phyloP scores from a whole-genome alignment of 1,140 invertebrate species.

The Aphelinus atriplicis region DNA sequence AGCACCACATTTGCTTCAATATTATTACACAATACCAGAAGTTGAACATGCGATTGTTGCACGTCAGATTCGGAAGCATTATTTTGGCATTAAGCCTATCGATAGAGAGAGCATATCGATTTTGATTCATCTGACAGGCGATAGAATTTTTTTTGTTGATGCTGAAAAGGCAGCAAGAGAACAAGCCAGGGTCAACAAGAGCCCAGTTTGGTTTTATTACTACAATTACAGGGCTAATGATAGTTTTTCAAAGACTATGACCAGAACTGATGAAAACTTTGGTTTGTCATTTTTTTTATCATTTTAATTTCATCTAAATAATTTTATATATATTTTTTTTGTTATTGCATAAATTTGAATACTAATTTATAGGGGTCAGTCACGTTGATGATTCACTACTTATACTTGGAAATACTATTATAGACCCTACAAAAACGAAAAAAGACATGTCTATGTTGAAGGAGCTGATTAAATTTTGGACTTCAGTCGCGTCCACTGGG shows the following conservation, averaged over 20 bases:
- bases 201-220: constrained; percentile 4
- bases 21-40: constrained; percentile 68
- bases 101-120: constrained; percentile 41
- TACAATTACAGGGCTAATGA: background rate
- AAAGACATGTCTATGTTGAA: background rate
- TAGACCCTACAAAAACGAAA: background rate
- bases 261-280: background rate
- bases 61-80: constrained; percentile 67
- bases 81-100: constrained; percentile 65
- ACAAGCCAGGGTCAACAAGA: background rate
- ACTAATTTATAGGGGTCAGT: background rate
- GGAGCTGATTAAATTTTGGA: background rate
- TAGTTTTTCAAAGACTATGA: background rate
- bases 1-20: constrained; percentile 70
- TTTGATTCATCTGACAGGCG: constrained; percentile 67
- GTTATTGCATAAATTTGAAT: background rate
- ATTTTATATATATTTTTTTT: background rate
- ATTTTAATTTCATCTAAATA: background rate
- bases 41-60: constrained; percentile 60
- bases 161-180: constrained; percentile 3
- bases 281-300: background rate
- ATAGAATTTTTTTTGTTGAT: constrained; percentile 55
- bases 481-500: background rate
- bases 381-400: background rate
- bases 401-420: background rate